A percentile compares a stretch with the other conserved stretches of the same genome.
Conservation (phyloP, 2,113 vertebrate genomes). For the Semicossyphus pulcher region DNA sequence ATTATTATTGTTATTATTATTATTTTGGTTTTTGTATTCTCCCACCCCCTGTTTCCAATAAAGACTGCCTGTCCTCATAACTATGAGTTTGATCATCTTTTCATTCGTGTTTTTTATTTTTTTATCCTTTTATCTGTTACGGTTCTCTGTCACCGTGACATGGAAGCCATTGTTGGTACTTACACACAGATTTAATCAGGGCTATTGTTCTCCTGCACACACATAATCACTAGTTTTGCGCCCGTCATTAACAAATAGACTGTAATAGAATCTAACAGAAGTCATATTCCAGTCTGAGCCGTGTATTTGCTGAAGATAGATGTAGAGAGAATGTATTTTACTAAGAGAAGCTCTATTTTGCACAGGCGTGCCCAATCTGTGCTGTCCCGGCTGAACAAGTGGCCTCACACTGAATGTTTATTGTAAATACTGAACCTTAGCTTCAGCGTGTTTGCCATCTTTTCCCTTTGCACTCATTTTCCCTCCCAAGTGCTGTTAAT, state of each 20-base stretch:
- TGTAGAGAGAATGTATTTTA: constrained; percentile 80
- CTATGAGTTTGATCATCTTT: constrained; percentile 86
- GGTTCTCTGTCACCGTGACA: constrained; percentile 41
- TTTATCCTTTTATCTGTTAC: constrained; percentile 34
- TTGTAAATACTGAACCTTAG: constrained; percentile 53
- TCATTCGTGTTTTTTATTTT: constrained; percentile 65
- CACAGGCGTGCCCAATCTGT: constrained; percentile 53
- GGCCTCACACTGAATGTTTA: constrained; percentile 43
- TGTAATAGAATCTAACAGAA: constrained; percentile 46
- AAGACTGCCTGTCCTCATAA: constrained; percentile 88
- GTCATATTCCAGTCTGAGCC: constrained; percentile 63
- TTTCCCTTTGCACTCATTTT: constrained; percentile 2
- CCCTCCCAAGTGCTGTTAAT: constrained; percentile 28
- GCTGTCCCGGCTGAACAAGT: constrained; percentile 35
- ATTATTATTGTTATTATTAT: constrained; percentile 86
- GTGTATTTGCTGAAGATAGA: constrained; percentile 70
- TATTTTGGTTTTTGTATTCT: constrained; percentile 85
- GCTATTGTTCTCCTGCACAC: neutral
- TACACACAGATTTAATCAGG: constrained; percentile 16
- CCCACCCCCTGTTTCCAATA: constrained; percentile 84
- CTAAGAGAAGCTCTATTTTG: constrained; percentile 81
- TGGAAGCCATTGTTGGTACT: constrained; percentile 37
- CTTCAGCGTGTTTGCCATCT: constrained; percentile 37
- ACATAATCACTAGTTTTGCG: constrained; percentile 12
- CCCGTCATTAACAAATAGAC: constrained; percentile 38